These are phyloP conservation scores for Ophion slaviceki DNA, from an alignment of 2,888 invertebrate genomes.

Conservation along the genomic window DNA sequence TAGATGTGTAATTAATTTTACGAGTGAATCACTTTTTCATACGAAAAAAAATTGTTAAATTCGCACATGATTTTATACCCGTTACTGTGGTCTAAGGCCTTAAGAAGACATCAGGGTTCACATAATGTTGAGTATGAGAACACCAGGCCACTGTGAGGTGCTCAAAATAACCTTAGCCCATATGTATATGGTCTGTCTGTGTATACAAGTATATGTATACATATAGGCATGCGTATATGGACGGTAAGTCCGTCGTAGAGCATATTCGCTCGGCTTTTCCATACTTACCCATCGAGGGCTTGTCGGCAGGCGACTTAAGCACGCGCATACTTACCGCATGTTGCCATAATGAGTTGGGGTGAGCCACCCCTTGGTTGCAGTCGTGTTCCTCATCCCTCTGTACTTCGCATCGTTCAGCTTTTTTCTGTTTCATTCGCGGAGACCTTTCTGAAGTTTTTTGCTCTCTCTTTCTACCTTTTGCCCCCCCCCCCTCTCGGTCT, in stretches of 20 bases:
- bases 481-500: neutral
- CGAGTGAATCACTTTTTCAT: too few species aligned
- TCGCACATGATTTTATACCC: too few species aligned
- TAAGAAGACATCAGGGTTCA: too few species aligned
- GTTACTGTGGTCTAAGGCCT: too few species aligned
- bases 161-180: neutral
- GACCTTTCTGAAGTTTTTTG: conserved; percentile 43
- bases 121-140: too few species aligned
- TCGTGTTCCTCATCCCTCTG: conserved; percentile 29
- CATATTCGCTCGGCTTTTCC: conserved; percentile 48
- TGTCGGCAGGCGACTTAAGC: conserved; percentile 75
- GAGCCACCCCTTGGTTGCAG: conserved; percentile 50
- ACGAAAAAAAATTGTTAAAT: too few species aligned
- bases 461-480: conserved; percentile 28
- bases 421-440: conserved; percentile 44
- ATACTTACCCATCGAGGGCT: conserved; percentile 65
- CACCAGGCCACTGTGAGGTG: too few species aligned
- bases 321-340: conserved; percentile 81
- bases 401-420: conserved; percentile 41
- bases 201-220: neutral
- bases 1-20: too few species aligned
- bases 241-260: conserved; percentile 35
- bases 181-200: neutral
- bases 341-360: conserved; percentile 81
- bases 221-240: conserved; percentile 30